Conservation (phyloP, 2,888 invertebrate genomes). For the Steinernema carpocapsae region DNA sequence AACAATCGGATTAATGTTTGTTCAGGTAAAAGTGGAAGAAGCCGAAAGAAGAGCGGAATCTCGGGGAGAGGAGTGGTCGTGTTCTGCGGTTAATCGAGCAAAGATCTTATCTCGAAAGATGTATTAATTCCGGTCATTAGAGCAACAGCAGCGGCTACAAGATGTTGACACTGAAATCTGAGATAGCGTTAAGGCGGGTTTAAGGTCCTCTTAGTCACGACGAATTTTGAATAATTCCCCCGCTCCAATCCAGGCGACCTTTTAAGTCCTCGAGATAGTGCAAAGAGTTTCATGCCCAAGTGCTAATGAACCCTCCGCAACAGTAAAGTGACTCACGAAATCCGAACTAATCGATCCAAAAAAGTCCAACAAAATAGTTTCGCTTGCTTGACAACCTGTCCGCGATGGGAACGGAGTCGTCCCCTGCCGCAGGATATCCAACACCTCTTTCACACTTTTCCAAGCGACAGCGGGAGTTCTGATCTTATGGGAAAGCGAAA, state of each 20-base stretch:
- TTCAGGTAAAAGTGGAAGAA: not conserved
- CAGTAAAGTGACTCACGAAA: not conserved
- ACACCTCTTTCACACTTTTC: no score
- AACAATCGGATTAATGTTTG: not conserved
- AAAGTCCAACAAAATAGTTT: no score
- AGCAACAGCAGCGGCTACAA: constrained; percentile 25
- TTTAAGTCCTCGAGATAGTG: not conserved
- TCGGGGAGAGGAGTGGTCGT: constrained; percentile 2
- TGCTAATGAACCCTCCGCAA: constrained; percentile 3
- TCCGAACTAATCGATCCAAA: no score
- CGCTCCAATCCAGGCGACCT: no score
- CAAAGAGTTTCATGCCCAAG: not conserved
- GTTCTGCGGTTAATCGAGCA: not conserved
- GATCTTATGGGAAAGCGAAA: no score
- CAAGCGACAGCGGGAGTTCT: no score
- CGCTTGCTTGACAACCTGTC: no score
- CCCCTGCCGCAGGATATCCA: no score
- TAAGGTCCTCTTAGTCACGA: no score
- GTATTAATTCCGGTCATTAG: constrained; percentile 35
- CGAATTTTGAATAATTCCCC: no score
- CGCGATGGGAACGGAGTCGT: no score
- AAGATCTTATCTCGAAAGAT: constrained; percentile 24
- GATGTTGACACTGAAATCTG: constrained; percentile 2
- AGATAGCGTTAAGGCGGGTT: no score
- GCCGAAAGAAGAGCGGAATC: not conserved